phyloP scores from a whole-genome alignment of 2,888 invertebrate genomes.

The Hoplodrina blanda region DNA sequence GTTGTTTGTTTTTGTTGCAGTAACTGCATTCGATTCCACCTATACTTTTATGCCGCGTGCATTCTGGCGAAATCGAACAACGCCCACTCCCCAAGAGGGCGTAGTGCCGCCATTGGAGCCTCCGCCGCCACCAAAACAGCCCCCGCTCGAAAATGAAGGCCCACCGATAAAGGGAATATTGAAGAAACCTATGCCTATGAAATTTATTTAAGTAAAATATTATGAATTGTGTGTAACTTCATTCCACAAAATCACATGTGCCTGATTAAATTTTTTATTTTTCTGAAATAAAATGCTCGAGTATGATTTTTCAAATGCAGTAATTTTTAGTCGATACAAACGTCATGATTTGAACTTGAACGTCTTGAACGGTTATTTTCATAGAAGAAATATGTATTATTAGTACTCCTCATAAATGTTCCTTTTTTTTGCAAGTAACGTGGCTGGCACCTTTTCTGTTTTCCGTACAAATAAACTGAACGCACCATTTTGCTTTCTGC shows the following conservation, averaged over 20 bases:
- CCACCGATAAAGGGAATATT: constrained; percentile 83
- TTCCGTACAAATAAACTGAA: neutral
- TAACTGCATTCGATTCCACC: constrained; percentile 80
- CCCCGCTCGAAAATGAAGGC: constrained; percentile 58
- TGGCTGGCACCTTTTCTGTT: too few species aligned
- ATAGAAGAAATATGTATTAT: too few species aligned
- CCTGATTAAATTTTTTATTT: constrained; percentile 16
- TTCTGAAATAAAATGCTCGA: neutral
- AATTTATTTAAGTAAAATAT: constrained; percentile 76
- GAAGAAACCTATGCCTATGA: constrained; percentile 88
- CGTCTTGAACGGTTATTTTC: too few species aligned
- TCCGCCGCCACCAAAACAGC: constrained; percentile 72
- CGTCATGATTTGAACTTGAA: too few species aligned
- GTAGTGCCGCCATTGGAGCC: constrained; percentile 76
- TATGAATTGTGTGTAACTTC: constrained; percentile 13
- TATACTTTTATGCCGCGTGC: constrained; percentile 82
- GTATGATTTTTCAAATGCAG: neutral
- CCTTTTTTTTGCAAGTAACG: too few species aligned
- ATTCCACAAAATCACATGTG: constrained; percentile 36
- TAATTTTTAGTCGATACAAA: too few species aligned
- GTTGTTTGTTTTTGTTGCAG: constrained; percentile 66
- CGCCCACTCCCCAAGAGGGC: constrained; percentile 67
- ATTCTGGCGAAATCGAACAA: constrained; percentile 71
- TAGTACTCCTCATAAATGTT: too few species aligned
- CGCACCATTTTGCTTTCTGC: constrained; percentile 2